Conservation (phyloP, 2,113 vertebrate species). For the Cervus canadensis region DNA sequence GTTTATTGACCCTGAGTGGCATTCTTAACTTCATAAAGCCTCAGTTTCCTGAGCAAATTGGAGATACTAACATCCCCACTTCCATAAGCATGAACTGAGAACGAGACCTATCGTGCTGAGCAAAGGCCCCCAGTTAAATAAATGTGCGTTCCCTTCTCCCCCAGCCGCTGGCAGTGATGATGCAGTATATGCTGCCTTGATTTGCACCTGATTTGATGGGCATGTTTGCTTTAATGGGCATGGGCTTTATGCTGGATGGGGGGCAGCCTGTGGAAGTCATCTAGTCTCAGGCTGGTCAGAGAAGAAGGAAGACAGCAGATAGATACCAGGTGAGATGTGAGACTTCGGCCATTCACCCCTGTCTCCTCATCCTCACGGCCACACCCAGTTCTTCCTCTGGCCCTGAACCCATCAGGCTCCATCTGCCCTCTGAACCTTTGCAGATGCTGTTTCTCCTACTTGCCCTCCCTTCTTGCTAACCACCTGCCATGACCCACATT, state of each 20-base stretch:
- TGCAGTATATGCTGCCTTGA: accelerated
- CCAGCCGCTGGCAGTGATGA: background rate
- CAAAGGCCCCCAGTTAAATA: background rate
- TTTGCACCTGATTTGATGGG: too few species aligned
- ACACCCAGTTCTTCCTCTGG: background rate
- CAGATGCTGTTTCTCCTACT: background rate
- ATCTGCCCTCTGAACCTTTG: background rate
- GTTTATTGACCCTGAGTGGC: background rate
- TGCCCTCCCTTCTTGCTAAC: background rate
- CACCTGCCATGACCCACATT: accelerated
- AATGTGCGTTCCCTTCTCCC: too few species aligned
- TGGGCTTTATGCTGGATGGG: background rate
- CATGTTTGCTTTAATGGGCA: background rate
- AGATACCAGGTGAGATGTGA: background rate
- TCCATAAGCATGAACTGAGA: background rate
- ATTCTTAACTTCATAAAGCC: background rate
- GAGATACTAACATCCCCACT: background rate
- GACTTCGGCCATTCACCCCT: background rate
- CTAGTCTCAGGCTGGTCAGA: background rate
- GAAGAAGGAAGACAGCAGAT: background rate
- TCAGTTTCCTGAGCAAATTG: background rate
- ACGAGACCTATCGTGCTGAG: background rate
- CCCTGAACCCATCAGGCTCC: background rate
- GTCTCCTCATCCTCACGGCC: background rate
- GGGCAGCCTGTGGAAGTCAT: background rate